phyloP scores from a whole-genome alignment of 92 coral and sea anemone species.

The Nematostella vectensis region DNA sequence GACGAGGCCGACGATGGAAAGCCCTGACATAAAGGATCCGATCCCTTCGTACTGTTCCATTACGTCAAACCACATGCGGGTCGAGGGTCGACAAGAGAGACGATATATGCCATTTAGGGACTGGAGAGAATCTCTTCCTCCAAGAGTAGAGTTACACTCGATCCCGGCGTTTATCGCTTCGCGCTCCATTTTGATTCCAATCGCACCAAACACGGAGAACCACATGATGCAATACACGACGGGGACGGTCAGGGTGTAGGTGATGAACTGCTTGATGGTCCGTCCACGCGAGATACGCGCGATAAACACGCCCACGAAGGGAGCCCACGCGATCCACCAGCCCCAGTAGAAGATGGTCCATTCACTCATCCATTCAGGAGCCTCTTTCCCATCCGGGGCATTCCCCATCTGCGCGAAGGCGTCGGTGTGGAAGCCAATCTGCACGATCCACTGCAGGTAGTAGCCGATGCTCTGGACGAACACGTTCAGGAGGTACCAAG shows the following conservation, averaged over 20 bases:
- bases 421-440: conserved; percentile 17
- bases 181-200: conserved; percentile 79
- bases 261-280: conserved; percentile 79
- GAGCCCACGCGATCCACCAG: conserved; percentile 97
- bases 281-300: conserved; percentile 91
- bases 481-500: conserved; percentile 66
- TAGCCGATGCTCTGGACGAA: conserved; percentile 36
- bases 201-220: conserved; percentile 81
- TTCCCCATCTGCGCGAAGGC: conserved; percentile 17
- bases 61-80: conserved; percentile 71
- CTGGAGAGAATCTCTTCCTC: conserved; percentile 42
- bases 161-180: conserved; percentile 50
- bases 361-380: conserved; percentile 63
- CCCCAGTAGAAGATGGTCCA: conserved; percentile 99
- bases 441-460: conserved; percentile 76
- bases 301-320: conserved; percentile 87
- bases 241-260: conserved; percentile 72
- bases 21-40: conserved; percentile 44
- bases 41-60: conserved; percentile 67
- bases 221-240: conserved; percentile 69
- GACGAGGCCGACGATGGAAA: conserved; percentile 61
- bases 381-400: conserved; percentile 69
- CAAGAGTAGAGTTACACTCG: conserved; percentile 58
- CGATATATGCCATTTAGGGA: conserved; percentile 45
- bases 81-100: conserved; percentile 58